phyloP scores from a whole-genome alignment of 2,797 vertebrate genomes.

The Brotogeris chrysoptera region DNA sequence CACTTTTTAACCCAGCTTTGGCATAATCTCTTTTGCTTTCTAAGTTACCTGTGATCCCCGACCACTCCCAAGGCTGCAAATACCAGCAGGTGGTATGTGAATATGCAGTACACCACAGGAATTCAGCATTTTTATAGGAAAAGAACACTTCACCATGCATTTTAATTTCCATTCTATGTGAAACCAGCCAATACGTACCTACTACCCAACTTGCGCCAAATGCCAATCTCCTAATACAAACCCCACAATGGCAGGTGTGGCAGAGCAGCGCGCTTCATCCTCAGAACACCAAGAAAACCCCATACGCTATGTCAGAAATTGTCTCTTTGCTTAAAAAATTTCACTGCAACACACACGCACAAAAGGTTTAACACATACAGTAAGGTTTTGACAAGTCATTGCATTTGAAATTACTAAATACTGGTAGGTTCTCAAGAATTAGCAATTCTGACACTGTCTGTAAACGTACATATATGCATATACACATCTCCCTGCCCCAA shows the following conservation, averaged over 20 bases:
- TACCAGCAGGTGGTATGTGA: fast-evolving
- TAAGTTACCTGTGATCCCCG: neutral
- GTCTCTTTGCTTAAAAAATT: fast-evolving
- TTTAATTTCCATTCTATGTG: neutral
- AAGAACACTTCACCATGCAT: neutral
- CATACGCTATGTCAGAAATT: fast-evolving
- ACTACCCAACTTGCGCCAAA: neutral
- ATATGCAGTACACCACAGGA: fast-evolving
- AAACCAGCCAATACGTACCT: neutral
- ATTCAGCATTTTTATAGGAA: neutral
- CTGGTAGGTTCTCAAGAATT: neutral
- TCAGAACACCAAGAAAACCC: fast-evolving
- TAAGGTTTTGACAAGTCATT: neutral
- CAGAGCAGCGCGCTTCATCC: neutral
- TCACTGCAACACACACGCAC: neutral
- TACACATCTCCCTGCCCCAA: neutral
- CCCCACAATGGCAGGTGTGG: fast-evolving
- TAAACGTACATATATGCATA: fast-evolving
- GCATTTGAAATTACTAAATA: neutral
- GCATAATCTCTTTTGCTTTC: neutral
- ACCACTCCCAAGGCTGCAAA: neutral
- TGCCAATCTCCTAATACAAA: neutral
- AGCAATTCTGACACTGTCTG: neutral
- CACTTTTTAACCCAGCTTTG: neutral
- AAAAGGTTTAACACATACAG: neutral